A percentile compares a stretch with the other conserved stretches of the same genome.
Evolutionary conservation across 1,140 invertebrate species (phyloP).

Genomic region (Drosophila chauvacae): DNA sequence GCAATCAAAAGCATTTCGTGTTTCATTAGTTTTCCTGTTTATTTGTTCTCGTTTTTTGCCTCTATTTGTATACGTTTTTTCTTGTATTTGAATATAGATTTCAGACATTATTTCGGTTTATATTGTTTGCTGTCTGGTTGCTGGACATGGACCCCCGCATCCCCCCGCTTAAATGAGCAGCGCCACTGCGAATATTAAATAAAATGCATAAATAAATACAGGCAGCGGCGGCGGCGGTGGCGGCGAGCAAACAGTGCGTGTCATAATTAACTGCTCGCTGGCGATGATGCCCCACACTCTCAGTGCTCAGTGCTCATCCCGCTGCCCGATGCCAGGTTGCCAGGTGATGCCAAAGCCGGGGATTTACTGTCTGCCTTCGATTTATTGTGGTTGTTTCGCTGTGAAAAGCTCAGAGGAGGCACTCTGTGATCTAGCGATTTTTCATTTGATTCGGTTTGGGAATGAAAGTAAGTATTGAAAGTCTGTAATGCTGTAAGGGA

Average conservation of each 20-base stretch:
- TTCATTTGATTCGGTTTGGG: not conserved
- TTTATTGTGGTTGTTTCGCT: not conserved
- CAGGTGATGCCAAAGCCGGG: conserved; percentile 19
- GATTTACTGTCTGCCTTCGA: conserved; percentile 9
- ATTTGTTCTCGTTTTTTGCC: conserved; percentile 9
- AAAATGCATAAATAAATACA: conserved; percentile 53
- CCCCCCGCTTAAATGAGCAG: conserved; percentile 26
- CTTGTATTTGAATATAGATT: conserved; percentile 3
- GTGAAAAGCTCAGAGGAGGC: not conserved
- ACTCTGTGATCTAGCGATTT: not conserved
- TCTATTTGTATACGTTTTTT: not conserved
- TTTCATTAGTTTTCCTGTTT: conserved; percentile 55
- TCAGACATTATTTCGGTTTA: conserved; percentile 14
- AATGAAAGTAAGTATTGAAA: not conserved
- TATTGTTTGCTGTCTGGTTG: conserved; percentile 23
- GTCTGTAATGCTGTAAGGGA: too few species aligned
- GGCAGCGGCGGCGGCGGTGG: conserved; percentile 9
- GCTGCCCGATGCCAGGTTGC: conserved; percentile 1
- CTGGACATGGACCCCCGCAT: conserved; percentile 2
- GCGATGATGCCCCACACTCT: not conserved
- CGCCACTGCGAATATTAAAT: conserved; percentile 33
- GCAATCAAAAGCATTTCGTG: conserved; percentile 54
- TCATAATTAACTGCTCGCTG: conserved; percentile 43
- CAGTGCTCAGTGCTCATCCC: not conserved
- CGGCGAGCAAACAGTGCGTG: conserved; percentile 41